Percentiles rank a stretch among this genome's conserved stretches.
phyloP scores from a whole-genome alignment of 2,113 vertebrate species.

The Recurvirostra avosetta region DNA sequence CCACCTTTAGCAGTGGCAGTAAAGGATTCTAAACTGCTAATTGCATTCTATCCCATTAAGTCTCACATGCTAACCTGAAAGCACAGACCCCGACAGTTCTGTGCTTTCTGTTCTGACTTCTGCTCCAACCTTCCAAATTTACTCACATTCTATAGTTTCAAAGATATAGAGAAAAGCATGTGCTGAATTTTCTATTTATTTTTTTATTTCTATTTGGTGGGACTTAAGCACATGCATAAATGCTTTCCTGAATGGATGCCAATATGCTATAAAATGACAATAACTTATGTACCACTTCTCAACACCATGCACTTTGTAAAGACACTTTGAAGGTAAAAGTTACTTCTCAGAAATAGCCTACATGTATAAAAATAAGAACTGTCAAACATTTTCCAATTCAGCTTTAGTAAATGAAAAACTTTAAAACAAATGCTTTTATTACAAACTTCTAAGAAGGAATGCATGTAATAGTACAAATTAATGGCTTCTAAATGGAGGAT shows the following conservation, averaged over 20 bases:
- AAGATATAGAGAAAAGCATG: background rate
- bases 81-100: background rate
- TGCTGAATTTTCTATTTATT: background rate
- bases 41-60: background rate
- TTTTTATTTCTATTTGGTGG: background rate
- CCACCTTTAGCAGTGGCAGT: background rate
- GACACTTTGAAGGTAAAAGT: background rate
- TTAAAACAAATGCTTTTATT: constrained; percentile 11
- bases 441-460: constrained; percentile 14
- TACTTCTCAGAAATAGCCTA: background rate
- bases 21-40: background rate
- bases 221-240: background rate
- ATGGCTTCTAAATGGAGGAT: constrained; percentile 46
- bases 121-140: background rate
- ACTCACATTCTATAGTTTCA: background rate
- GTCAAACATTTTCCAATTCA: constrained; percentile 1
- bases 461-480: constrained; percentile 14
- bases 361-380: background rate
- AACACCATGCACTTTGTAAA: background rate
- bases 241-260: background rate
- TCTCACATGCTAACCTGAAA: background rate
- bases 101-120: background rate
- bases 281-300: background rate
- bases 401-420: background rate
- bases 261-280: background rate